Evolutionary conservation across 2,888 invertebrate genomes (phyloP).

Genomic region (Chorisops tibialis): DNA sequence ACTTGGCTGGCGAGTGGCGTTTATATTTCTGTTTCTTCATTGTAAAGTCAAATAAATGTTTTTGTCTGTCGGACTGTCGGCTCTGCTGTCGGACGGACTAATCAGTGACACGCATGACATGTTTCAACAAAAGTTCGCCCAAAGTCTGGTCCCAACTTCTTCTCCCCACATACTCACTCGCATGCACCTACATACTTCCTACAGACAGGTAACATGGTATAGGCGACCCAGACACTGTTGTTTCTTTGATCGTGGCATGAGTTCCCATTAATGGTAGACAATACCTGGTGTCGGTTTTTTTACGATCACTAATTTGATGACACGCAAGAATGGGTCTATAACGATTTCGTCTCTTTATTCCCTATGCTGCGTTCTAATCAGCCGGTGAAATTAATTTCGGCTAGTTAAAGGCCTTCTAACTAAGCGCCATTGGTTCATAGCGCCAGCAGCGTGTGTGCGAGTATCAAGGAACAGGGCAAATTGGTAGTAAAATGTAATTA

Average conservation of each 20-base stretch:
- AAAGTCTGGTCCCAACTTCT: background rate
- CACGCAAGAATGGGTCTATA: slow-evolving; percentile 22
- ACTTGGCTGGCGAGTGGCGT: slow-evolving; percentile 5
- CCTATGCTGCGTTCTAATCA: slow-evolving; percentile 5
- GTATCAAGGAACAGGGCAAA: too few relatives aligned
- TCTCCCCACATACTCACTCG: background rate
- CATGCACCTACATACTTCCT: background rate
- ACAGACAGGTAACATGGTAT: background rate
- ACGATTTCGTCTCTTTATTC: slow-evolving; percentile 9
- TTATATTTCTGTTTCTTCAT: slow-evolving; percentile 10
- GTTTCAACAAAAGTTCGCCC: slow-evolving; percentile 7
- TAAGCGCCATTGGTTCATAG: too few relatives aligned
- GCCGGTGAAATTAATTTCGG: slow-evolving; percentile 17
- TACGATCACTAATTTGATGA: slow-evolving; percentile 25
- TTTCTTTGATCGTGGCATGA: slow-evolving; percentile 20
- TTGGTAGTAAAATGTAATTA: too few relatives aligned
- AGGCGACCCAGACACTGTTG: slow-evolving; percentile 1
- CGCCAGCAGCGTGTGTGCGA: too few relatives aligned
- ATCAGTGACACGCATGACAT: slow-evolving; percentile 28
- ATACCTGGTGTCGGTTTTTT: slow-evolving; percentile 18
- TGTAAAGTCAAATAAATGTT: slow-evolving; percentile 25
- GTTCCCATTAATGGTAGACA: slow-evolving; percentile 20
- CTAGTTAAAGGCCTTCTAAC: slow-evolving; percentile 1
- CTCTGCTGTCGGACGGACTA: slow-evolving; percentile 24
- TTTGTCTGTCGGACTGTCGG: slow-evolving; percentile 25